These are phyloP conservation scores for Lapara coniferarum DNA, from an alignment of 2,888 invertebrate species.

Conservation along the genomic window DNA sequence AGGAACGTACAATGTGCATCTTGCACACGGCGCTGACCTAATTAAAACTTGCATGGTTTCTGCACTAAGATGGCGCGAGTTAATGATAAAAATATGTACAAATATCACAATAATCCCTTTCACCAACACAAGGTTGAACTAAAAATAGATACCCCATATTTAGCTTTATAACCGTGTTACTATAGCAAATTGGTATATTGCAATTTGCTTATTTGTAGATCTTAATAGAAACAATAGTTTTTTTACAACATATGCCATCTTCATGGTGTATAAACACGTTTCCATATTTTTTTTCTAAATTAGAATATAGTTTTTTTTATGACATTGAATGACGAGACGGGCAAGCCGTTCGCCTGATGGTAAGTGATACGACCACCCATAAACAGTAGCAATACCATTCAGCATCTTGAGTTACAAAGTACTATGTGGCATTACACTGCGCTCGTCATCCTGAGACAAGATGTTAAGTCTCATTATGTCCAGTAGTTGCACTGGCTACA, in stretches of 20 bases:
- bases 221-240: too few relatives aligned
- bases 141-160: neutral
- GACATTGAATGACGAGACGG: too few relatives aligned
- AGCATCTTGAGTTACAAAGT: too few relatives aligned
- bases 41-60: slow-evolving; percentile 5
- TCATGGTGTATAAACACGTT: neutral
- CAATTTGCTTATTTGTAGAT: too few relatives aligned
- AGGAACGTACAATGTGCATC: neutral
- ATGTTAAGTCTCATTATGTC: too few relatives aligned
- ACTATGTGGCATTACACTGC: too few relatives aligned
- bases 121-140: slow-evolving; percentile 15
- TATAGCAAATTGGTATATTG: neutral
- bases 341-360: too few relatives aligned
- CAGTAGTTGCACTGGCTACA: too few relatives aligned
- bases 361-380: too few relatives aligned
- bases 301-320: neutral
- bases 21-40: neutral
- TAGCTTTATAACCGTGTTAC: neutral
- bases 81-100: neutral
- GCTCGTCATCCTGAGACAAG: too few relatives aligned
- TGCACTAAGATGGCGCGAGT: neutral
- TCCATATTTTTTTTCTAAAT: neutral
- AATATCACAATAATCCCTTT: slow-evolving; percentile 10
- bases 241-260: too few relatives aligned
- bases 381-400: too few relatives aligned